phyloP scores from a whole-genome alignment of 2,888 invertebrate species.

The Hoplodrina ambigua region DNA sequence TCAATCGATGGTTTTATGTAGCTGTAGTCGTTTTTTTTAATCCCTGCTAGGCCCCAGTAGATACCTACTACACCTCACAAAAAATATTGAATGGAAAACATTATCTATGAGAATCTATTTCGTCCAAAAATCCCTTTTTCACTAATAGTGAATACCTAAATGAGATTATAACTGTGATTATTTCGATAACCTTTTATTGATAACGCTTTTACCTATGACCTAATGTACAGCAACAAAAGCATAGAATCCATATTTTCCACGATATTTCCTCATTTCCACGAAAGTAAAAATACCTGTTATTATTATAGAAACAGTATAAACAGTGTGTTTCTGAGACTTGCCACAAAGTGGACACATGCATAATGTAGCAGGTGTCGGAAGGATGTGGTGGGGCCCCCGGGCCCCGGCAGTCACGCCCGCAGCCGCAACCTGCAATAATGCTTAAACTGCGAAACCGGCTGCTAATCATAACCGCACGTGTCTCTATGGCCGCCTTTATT shows the following conservation, averaged over 20 bases:
- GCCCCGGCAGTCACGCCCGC: slow-evolving; percentile 39
- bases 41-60: no score
- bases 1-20: no score
- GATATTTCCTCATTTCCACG: slow-evolving; percentile 8
- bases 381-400: slow-evolving; percentile 42
- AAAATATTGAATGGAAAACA: background rate
- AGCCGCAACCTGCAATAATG: slow-evolving; percentile 36
- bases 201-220: background rate
- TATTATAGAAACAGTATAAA: slow-evolving; percentile 30
- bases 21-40: no score
- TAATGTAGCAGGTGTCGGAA: slow-evolving; percentile 62
- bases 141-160: background rate
- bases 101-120: background rate
- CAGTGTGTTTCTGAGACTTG: slow-evolving; percentile 28
- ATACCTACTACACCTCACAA: no score
- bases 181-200: background rate
- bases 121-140: background rate
- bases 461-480: slow-evolving; percentile 43
- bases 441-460: slow-evolving; percentile 30
- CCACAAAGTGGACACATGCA: slow-evolving; percentile 52
- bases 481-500: slow-evolving; percentile 18
- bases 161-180: background rate
- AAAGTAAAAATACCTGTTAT: slow-evolving; percentile 13
- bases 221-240: background rate
- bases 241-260: background rate